Base-by-base conservation (phyloP, 2,888 invertebrate genomes). In the Leptothorax acervorum region DNA sequence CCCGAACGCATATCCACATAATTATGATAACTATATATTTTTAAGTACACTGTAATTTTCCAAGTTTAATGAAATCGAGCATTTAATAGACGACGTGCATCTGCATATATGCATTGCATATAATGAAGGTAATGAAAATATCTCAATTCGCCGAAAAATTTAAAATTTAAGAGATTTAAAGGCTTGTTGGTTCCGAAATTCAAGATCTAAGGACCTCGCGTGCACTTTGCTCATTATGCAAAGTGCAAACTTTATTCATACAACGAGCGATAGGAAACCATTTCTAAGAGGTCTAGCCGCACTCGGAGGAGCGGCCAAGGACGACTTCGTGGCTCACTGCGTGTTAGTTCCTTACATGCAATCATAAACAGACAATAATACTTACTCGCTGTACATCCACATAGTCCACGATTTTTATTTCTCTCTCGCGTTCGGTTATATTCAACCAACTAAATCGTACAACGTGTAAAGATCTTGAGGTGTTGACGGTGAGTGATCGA, bases 291-390 rank as follows among this genome's bases (percentile, higher is more conserved):
- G 86, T 91, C 86, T 78, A 86, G 88, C 87, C 85, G 89, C 92
- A 88, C 85, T 85, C 86, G 83, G 86, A 91, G 92, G 91, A 91
- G 92, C 90, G 91, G 92, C 91, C 91, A 91, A 91, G 91, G 91
- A 92, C 91, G 87, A 85, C 88, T 91, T 90, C 90, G 90, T 92
- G 88, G 89, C 87, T 90, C 86, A 82, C 76, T 90, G 90, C 90
- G 87, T 87, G 88, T 88, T 86, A 86, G 84, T 87, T 90, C 86
- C 81, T 91, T 84, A 88, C 86, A 87, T 78, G 71, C 82, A 75
- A 89, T 90, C 85, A 75, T 82, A 66, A 87, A 51, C 45, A 31
- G 31, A 68, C 31, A 68, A 51, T 68, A 79, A 55, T 55, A 18
- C 85, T 71, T 79, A 75, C 85, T 71, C 70, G 76, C 55, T 68